Base-by-base conservation (phyloP, 2,113 vertebrate genomes). In the Misgurnus mizolepis region DNA sequence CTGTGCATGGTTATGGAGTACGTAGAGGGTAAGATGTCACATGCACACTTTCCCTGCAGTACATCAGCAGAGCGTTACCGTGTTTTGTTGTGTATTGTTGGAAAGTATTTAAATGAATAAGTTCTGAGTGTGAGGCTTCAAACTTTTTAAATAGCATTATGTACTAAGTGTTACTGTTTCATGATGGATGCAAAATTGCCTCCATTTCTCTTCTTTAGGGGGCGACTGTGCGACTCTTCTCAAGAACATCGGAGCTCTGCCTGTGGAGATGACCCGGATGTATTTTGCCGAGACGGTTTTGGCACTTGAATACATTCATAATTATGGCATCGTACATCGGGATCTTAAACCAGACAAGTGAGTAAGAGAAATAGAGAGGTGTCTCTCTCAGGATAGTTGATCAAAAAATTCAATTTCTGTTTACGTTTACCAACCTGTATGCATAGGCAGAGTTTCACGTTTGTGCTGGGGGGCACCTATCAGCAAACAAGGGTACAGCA, bases 1-100 rank as follows among this genome's bases (percentile, higher is more conserved):
- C 95, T 97, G 81, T 97, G 96, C 90, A 96, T 98, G 95, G 96
- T 98, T 86, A 95, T 98, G 95, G 96, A 98, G 74, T 98, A 98
- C 0, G 96, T 98, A 3, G 96, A 98, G 93, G 96, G 96, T 98
- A 88, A 88, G 67, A 67, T 18, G 50, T 49, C 9, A 80, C 34
- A 39, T 27, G 27, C 15, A 65, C 39, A 40, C 74, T 55, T 55
- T 55, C 53, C 17, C 53, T 17, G 53, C 53, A 55, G 53, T 50
- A 7, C 11, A 9, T 50, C 49, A 50, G 49, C 49, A 50, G 49
- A 14, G 49, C 12, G 10, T 53, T 11, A 9, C 10, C 11, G 4
- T 53, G 12, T 4, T 4, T 12, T 53, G 9, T 58, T 58, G 55
- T 58, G 12, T 4, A 2, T 12, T 53, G 9, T 58, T 58, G 55